These are phyloP conservation scores for Silurus aristotelis DNA, from an alignment of 2,797 vertebrate genomes.

Conservation along the genomic window DNA sequence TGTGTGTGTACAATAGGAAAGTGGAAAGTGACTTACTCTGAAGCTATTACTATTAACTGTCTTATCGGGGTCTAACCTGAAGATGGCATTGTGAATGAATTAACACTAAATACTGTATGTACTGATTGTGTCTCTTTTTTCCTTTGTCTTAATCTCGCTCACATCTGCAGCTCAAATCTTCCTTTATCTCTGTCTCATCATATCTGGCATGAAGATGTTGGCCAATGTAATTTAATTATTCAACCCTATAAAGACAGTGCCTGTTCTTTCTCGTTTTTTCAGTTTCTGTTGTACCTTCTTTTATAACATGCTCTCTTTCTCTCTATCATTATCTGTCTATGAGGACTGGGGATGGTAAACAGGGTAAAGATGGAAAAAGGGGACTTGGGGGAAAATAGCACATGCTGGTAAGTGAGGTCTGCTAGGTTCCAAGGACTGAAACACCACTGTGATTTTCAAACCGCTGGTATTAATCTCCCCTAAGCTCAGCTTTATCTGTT, in stretches of 20 bases:
- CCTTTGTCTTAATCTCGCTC: not conserved
- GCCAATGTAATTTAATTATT: slow-evolving; percentile 57
- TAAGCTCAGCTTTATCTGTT: slow-evolving; percentile 43
- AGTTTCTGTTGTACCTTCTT: not conserved
- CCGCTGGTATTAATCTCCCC: slow-evolving; percentile 40
- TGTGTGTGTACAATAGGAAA: slow-evolving; percentile 5
- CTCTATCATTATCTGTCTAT: slow-evolving; percentile 53
- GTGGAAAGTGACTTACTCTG: slow-evolving; percentile 39
- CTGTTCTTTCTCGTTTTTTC: slow-evolving; percentile 18
- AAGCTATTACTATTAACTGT: slow-evolving; percentile 10
- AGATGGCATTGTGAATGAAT: not conserved
- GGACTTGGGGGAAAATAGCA: slow-evolving; percentile 46
- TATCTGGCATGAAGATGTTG: slow-evolving; percentile 48
- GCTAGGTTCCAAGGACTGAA: slow-evolving; percentile 36
- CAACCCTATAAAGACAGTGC: slow-evolving; percentile 22
- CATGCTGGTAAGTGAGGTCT: slow-evolving; percentile 51
- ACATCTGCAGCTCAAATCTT: slow-evolving; percentile 1
- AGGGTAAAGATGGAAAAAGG: slow-evolving; percentile 37
- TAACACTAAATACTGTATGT: not conserved
- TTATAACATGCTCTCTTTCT: slow-evolving; percentile 9
- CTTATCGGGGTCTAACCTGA: not conserved
- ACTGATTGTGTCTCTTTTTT: not conserved
- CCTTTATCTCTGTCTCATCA: slow-evolving; percentile 63
- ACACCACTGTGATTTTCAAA: slow-evolving; percentile 45
- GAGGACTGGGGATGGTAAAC: slow-evolving; percentile 25